Evolutionary conservation across 2,113 vertebrate species (phyloP).

Genomic region (Paratilapia polleni): DNA sequence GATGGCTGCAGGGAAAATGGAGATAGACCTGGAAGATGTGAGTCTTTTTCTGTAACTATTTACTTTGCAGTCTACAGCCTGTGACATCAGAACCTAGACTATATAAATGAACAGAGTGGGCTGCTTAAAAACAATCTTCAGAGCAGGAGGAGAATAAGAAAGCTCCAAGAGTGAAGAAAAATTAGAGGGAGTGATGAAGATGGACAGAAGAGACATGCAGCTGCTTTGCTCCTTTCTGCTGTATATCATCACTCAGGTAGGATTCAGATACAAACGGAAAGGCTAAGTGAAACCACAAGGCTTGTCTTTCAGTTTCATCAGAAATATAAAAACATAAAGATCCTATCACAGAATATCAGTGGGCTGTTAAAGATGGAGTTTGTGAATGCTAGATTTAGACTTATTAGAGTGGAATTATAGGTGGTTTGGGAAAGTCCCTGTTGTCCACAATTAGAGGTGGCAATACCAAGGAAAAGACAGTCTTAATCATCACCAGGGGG

Average conservation of each 20-base stretch:
- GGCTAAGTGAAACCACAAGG: no score
- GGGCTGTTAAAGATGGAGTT: no score
- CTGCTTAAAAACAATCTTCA: not conserved
- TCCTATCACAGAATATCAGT: no score
- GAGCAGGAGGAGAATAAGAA: not conserved
- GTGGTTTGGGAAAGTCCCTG: no score
- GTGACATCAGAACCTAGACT: conserved; percentile 10
- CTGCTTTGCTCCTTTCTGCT: conserved; percentile 20
- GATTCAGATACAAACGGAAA: not conserved
- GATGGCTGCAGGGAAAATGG: not conserved
- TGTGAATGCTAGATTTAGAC: no score
- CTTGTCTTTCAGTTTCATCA: not conserved
- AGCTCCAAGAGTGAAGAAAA: not conserved
- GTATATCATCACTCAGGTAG: conserved; percentile 31
- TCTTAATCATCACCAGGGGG: no score
- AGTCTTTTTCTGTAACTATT: conserved; percentile 8
- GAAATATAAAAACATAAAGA: no score
- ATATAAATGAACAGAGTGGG: conserved; percentile 9
- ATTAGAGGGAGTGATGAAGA: not conserved
- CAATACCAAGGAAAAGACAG: no score
- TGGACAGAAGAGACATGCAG: not conserved
- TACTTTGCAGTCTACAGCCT: conserved; percentile 6
- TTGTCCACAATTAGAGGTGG: no score
- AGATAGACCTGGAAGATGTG: not conserved
- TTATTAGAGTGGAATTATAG: no score